Percentiles rank a stretch among this genome's conserved stretches.
Evolutionary conservation across 2,888 invertebrate species (phyloP).

Genomic region (Podabrus alpinus): DNA sequence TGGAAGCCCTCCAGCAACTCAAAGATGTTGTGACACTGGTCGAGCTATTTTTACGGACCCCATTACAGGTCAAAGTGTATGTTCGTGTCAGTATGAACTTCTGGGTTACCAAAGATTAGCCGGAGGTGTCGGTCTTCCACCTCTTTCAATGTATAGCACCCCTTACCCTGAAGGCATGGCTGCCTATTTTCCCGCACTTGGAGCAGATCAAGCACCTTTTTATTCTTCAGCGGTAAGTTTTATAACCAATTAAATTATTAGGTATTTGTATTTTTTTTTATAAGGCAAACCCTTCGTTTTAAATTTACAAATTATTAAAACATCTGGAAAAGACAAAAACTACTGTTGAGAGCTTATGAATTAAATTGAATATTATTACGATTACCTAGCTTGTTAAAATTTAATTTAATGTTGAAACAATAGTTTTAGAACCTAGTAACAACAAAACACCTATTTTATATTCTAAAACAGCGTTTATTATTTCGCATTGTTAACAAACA

Average conservation of each 20-base stretch:
- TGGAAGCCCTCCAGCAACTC: constrained; percentile 58
- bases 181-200: constrained; percentile 82
- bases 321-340: not conserved
- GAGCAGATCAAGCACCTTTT: constrained; percentile 84
- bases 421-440: not conserved
- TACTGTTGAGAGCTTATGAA: not conserved
- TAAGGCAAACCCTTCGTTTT: not conserved
- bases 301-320: not conserved
- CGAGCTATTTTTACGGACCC: constrained; percentile 90
- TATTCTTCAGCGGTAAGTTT: constrained; percentile 85
- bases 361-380: not conserved
- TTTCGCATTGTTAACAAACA: not conserved
- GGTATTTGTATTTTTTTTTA: not conserved
- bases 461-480: not conserved
- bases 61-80: constrained; percentile 84
- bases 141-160: constrained; percentile 78
- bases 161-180: constrained; percentile 85
- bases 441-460: constrained; percentile 17
- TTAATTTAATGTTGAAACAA: not conserved
- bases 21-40: constrained; percentile 89
- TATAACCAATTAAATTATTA: not conserved
- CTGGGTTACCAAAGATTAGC: constrained; percentile 82
- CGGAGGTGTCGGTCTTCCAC: constrained; percentile 69
- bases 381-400: not conserved
- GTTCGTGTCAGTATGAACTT: constrained; percentile 90